Evolutionary conservation across 2,888 invertebrate species (phyloP), one percentile per base, ranked within the genome.

Genomic region (Geotrupes spiniger): DNA sequence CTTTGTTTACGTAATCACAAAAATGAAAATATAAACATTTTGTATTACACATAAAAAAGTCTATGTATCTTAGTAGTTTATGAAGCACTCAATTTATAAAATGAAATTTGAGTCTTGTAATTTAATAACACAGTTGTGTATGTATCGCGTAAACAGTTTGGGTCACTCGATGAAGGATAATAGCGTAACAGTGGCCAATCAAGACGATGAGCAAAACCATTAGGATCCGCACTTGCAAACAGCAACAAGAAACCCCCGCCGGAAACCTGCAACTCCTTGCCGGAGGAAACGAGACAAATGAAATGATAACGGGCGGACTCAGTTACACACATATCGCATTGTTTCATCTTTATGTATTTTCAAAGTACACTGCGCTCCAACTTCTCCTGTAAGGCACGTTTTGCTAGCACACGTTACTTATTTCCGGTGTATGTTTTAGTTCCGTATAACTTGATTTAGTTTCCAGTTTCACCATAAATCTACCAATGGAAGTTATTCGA

Each of bases 81-180:
- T n/a, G n/a, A n/a, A n/a, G n/a, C n/a, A n/a, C n/a, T n/a, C 33
- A 33, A 15, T 33, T 10, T 33, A 33, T 14, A 33, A 33, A 33
- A 33, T 33, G 33, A 33, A 33, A 33, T 33, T 14, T 15, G 8
- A 33, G 21, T 4, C 4, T 6, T 8, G 33, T 33, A 33, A 33
- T 33, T 33, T 33, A 33, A 33, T 33, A 33, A 33, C 33, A 12
- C 14, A 9, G 33, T 15, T 33, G 28, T 28, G 31, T 14, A 46
- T 46, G 45, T 51, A 41, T 36, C 40, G 40, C 50, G 46, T 42
- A 53, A 45, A 51, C 44, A 42, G 44, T 36, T 38, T 15, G 50
- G 48, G 50, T 54, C 44, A 44, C 37, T 40, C 78, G n/a, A 84
- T 84, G 83, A 78, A 76, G 51, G 74, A 73, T 59, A 43, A 49